Base-by-base conservation (phyloP, 2,113 vertebrate genomes). In the Eonycteris spelaea region DNA sequence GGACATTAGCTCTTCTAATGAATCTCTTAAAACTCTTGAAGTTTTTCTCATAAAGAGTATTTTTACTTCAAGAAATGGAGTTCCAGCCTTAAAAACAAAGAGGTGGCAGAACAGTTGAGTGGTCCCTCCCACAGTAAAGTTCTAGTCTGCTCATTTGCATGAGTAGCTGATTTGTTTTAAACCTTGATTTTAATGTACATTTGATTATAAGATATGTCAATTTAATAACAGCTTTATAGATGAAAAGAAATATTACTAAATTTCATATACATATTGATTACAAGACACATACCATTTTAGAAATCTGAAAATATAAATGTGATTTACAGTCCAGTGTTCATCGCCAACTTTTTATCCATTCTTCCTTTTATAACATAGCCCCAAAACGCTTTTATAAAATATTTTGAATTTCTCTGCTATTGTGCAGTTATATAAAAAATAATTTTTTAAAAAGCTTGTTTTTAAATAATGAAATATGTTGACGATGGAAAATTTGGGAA, bases 251-350 rank as follows among this genome's bases (percentile, higher is more conserved):
- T 59, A 63, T 21, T 85, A 61, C n/a, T 33, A 93, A 97, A 85
- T 79, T 87, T 84, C 13, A 73, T 77, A 74, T 59, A 79, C 6
- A 90, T 7, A 84, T 28, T 75, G n/a, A 71, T 95, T n/a, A 43
- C 55, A 90, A 45, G 19, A 82, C 48, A 48, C 0, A 70, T 4
- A 16, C 13, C 45, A 92, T 70, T 90, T 95, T 55, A 97, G 70
- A 95, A 95, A 92, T 15, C 13, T 87, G 19, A 57, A 95, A 97
- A 84, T 79, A 48, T 90, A 33, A 93, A 85, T 63, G 3, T 94
- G 35, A 59, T n/a, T 90, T 80, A 90, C 90, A 90, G 77, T 79
- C n/a, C 22, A 90, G 22, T 90, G 61, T 83, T 86, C 24, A 90
- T 55, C 33, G 75, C n/a, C 11, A 96, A 83, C 14, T 63, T 89